phyloP scores from a whole-genome alignment of 2,113 vertebrate species.

The Gopherus evgoodei region DNA sequence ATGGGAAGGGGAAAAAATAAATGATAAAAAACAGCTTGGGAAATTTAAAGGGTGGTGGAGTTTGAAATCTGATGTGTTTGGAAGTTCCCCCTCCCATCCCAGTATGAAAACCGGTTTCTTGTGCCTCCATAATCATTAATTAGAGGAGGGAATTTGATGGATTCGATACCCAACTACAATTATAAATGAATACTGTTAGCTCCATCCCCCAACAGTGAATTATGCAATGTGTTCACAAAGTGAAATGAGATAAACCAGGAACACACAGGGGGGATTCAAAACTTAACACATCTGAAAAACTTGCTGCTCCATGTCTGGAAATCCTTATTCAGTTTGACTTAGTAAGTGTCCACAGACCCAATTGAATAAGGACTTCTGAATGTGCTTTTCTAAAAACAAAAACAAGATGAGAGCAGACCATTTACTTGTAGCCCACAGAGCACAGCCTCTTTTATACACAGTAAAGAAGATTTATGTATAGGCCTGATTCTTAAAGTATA shows the following conservation, averaged over 20 bases:
- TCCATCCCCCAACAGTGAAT: neutral
- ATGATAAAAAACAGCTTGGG: neutral
- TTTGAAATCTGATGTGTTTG: neutral
- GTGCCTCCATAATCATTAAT: neutral
- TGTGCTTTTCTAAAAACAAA: neutral
- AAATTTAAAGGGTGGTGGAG: neutral
- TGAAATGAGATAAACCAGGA: neutral
- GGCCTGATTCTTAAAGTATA: slow-evolving; percentile 16
- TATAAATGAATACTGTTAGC: neutral
- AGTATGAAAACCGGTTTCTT: neutral
- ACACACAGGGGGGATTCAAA: neutral
- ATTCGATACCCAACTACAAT: neutral
- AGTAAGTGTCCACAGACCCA: neutral
- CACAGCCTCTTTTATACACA: neutral
- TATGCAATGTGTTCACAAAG: neutral
- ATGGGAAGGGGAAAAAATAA: rapidly evolving
- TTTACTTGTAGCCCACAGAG: neutral
- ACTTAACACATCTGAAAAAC: neutral
- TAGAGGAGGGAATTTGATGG: neutral
- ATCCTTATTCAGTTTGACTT: neutral
- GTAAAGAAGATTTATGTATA: neutral
- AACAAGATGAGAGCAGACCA: neutral
- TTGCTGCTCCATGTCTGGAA: neutral
- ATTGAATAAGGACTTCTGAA: neutral
- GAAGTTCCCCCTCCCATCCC: neutral